Base-by-base conservation (phyloP, 2,888 invertebrate species). In the Schizaphis graminum region DNA sequence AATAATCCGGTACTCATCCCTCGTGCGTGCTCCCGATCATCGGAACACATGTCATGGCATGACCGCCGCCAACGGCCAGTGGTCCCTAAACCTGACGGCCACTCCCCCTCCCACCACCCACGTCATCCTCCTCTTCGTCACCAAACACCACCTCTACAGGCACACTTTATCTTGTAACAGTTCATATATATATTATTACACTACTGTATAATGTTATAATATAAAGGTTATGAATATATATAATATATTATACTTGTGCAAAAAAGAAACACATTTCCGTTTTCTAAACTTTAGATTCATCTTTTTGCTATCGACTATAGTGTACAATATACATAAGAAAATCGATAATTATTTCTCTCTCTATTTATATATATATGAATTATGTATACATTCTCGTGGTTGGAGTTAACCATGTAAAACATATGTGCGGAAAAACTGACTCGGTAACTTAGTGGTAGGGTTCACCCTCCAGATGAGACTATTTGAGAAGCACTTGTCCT, bases 41-140 rank as follows among this genome's bases (percentile, higher is more conserved):
- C 86, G 44, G 77, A 88, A 86, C 94, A 90, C 94, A 87, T 91
- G 94, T 93, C 90, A 44, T n/a, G 86, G 88, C 87, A 87, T 41
- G 67, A 56, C 67, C 88, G 67, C 35, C 56, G 89, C 90, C 90
- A 77, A 44, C 89, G 84, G 49, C 91, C 94, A 94, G 94, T 94
- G 94, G 94, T 91, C 91, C 94, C 49, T 87, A 94, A 94, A 94
- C 90, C 28, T 11, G 28, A 41, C 41, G 13, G 4, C 41, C 10
- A 0, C 47, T 35, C 35, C 49, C 16, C 41, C 4, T n/a, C 16
- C 41, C 10, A 0, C 35, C 21, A 1, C 24, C 47, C 47, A 24
- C 16, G 21, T 47, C 44, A 8, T 3, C 16, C 16, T 11, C 3
- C 26, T 10, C 26, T 44, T 49, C 53, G 21, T 41, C n/a, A 10